Conservation (phyloP, 2,888 invertebrate genomes). For the Hypolimnas misippus region DNA sequence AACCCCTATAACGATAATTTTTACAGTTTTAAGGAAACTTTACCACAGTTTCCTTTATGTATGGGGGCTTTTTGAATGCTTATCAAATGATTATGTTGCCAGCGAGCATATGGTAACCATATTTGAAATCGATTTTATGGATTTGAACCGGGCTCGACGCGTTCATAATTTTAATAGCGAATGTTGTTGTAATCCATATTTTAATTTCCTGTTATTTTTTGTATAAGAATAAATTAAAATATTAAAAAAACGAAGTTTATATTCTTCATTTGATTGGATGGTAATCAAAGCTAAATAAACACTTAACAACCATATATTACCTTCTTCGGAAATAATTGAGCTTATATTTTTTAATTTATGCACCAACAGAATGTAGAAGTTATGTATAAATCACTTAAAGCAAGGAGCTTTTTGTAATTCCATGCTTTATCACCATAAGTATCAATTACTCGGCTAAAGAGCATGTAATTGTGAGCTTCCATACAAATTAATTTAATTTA, state of each 20-base stretch:
- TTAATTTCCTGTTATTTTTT: slow-evolving; percentile 6
- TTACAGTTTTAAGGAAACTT: slow-evolving; percentile 59
- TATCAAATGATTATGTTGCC: slow-evolving; percentile 31
- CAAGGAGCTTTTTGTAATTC: slow-evolving; percentile 3
- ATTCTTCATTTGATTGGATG: too few relatives aligned
- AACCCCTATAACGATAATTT: slow-evolving; percentile 62
- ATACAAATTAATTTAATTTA: slow-evolving; percentile 39
- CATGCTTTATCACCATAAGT: slow-evolving; percentile 1
- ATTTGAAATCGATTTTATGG: slow-evolving; percentile 51
- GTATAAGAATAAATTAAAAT: too few relatives aligned
- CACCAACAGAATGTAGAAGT: not conserved
- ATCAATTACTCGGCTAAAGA: slow-evolving; percentile 27
- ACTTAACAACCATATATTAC: too few relatives aligned
- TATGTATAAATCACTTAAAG: not conserved
- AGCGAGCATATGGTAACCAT: slow-evolving; percentile 47
- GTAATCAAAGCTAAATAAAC: too few relatives aligned
- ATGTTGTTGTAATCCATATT: not conserved
- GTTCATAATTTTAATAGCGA: slow-evolving; percentile 36
- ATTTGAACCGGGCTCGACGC: slow-evolving; percentile 29
- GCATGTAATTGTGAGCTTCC: slow-evolving; percentile 35
- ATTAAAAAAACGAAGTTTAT: too few relatives aligned
- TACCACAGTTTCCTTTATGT: slow-evolving; percentile 35
- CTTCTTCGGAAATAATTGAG: not conserved
- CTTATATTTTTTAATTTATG: not conserved
- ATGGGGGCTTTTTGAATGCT: slow-evolving; percentile 46